Base-by-base conservation (phyloP, 2,888 invertebrate species). In the Erebia epiphron region DNA sequence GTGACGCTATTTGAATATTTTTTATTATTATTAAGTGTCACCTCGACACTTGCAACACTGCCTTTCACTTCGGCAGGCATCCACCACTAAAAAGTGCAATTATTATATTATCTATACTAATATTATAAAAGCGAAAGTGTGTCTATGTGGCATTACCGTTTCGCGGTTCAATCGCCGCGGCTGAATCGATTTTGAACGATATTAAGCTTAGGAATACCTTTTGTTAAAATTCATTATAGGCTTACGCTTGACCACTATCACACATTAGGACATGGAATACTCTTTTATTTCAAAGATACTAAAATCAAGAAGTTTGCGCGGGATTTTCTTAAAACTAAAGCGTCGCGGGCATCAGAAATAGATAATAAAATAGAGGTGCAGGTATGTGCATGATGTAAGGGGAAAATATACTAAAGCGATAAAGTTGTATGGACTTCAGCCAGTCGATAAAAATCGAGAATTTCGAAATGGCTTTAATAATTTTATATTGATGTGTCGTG, bases 31-130 rank as follows among this genome's bases (percentile, higher is more conserved):
- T 18, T 54, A 11, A 9, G 54, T 54, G 10, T 54, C 18, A 54
- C 18, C 54, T 8, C 54, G 16, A 54, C 54, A 54, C 16, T 54
- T 54, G 54, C 54, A 54, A 54, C 54, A 54, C 54, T 54, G 54
- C 54, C 18, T 9, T 52, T 9, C 16, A 52, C 54, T 11, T 18
- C 16, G 16, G 54, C 54, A 54, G 54, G 2, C 54, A 50, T n/a
- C n/a, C n/a, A 46, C 10, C 46, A 46, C 11, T 46, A 46, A n/a
- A 46, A n/a, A n/a, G 4, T 50, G 46, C 46, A 46, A 46, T 46
- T 46, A 46, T 11, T 13, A 46, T 13, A 46, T 4, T 4, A 46
- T 13, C 46, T 13, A 46, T 46, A 46, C 2, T 46, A 46, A 11
- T 46, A 46, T 10, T 46, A 46, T 46, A 46, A 46, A 46, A 11